A percentile compares a stretch with the other conserved stretches of the same genome.
Conservation (phyloP, 2,797 vertebrate genomes). For the Champsocephalus esox region DNA sequence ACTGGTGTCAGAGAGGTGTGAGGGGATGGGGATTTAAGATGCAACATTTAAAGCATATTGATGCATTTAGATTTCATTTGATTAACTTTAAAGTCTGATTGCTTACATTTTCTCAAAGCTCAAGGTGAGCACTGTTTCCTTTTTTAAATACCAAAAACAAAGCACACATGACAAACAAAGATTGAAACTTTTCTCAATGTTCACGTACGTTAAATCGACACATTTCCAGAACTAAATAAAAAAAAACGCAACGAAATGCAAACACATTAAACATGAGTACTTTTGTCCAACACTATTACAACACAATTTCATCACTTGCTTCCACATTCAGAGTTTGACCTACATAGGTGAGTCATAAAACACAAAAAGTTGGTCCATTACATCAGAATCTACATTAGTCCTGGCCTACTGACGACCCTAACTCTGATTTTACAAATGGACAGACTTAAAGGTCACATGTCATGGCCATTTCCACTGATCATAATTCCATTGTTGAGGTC, state of each 20-base stretch:
- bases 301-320: background rate
- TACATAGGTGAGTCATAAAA: constrained; percentile 8
- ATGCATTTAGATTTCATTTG: background rate
- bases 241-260: background rate
- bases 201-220: background rate
- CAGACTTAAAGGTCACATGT: background rate
- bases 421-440: background rate
- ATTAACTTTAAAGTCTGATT: too few relatives aligned
- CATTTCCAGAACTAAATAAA: background rate
- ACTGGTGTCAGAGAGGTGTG: background rate
- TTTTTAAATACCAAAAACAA: too few relatives aligned
- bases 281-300: background rate
- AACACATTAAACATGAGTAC: background rate
- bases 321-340: constrained; percentile 18
- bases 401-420: background rate
- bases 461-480: too few relatives aligned
- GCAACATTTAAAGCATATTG: too few relatives aligned
- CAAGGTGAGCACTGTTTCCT: too few relatives aligned
- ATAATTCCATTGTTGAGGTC: too few relatives aligned
- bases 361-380: constrained; percentile 3
- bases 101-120: too few relatives aligned
- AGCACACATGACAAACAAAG: background rate
- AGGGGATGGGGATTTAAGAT: background rate
- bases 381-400: constrained; percentile 15
- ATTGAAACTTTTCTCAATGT: too few relatives aligned